A percentile compares a stretch with the other conserved stretches of the same genome.
Conservation (phyloP, 2,113 vertebrate species). For the Catharus minimus region DNA sequence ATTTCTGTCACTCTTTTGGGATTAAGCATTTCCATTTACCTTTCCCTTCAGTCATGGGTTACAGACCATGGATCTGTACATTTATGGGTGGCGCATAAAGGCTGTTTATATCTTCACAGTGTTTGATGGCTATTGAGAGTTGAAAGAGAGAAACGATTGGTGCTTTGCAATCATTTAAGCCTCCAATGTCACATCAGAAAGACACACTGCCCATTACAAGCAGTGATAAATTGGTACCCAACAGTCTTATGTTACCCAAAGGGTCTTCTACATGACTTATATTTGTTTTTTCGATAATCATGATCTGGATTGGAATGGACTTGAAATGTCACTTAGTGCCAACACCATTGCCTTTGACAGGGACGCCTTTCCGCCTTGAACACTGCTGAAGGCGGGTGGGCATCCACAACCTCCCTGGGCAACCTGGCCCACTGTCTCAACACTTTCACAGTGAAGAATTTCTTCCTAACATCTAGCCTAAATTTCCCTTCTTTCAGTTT, state of each 20-base stretch:
- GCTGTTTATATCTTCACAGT: background rate
- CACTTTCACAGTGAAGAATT: background rate
- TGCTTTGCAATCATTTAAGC: background rate
- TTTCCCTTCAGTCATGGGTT: background rate
- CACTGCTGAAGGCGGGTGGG: too few species aligned
- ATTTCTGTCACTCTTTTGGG: background rate
- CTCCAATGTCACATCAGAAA: background rate
- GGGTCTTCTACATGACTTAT: fast-evolving
- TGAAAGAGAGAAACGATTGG: background rate
- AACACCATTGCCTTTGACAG: background rate
- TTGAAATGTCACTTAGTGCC: background rate
- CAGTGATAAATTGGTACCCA: background rate
- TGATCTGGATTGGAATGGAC: background rate
- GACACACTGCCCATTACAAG: background rate
- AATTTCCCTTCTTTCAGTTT: background rate
- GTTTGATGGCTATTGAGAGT: background rate
- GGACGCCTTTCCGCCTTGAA: background rate
- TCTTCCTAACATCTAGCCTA: background rate
- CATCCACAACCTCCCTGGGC: background rate
- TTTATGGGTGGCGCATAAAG: background rate
- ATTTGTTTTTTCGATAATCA: background rate
- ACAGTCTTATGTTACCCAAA: background rate
- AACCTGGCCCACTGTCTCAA: background rate
- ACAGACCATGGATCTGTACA: background rate
- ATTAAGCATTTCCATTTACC: background rate